These are phyloP conservation scores for Lindbergichthys nudifrons DNA, from an alignment of 2,797 vertebrate species.

Conservation along the genomic window DNA sequence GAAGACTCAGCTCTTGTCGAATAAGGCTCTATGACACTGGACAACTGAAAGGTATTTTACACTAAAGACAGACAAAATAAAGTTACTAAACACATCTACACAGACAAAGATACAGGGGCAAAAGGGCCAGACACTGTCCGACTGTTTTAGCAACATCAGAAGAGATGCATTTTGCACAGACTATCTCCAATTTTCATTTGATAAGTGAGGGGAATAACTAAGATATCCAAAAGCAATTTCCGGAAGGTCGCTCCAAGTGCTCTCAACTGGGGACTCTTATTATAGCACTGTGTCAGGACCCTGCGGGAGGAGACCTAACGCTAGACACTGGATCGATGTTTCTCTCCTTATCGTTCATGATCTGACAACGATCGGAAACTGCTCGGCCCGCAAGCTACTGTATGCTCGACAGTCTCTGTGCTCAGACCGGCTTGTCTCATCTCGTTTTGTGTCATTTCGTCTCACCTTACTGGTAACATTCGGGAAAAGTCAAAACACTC, in stretches of 20 bases:
- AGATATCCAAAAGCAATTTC: constrained; percentile 30
- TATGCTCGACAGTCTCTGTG: constrained; percentile 6
- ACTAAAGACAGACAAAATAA: constrained; percentile 2
- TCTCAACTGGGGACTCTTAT: constrained; percentile 38
- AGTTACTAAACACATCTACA: neutral
- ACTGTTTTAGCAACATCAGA: constrained; percentile 4
- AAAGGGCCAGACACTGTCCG: neutral
- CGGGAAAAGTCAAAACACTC: constrained; percentile 4
- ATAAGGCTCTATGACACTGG: constrained; percentile 27
- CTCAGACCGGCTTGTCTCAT: constrained; percentile 34
- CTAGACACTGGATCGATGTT: constrained; percentile 49
- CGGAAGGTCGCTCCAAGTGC: constrained; percentile 45
- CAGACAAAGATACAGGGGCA: constrained; percentile 4
- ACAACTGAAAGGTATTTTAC: constrained; percentile 14
- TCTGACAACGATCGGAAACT: constrained; percentile 33
- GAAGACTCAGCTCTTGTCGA: constrained; percentile 32
- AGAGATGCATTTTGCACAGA: constrained; percentile 13
- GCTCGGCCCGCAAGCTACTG: constrained; percentile 21
- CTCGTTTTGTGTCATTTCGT: constrained; percentile 18
- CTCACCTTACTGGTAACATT: neutral
- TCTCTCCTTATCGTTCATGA: constrained; percentile 40
- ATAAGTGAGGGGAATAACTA: constrained; percentile 26
- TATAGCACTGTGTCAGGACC: constrained; percentile 52
- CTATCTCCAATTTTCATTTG: constrained; percentile 42
- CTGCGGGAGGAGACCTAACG: constrained; percentile 26